Percentiles rank a stretch among this genome's conserved stretches.
These are phyloP conservation scores for Rhynchotus rufescens DNA, from an alignment of 2,797 vertebrate species.

Conservation along the genomic window DNA sequence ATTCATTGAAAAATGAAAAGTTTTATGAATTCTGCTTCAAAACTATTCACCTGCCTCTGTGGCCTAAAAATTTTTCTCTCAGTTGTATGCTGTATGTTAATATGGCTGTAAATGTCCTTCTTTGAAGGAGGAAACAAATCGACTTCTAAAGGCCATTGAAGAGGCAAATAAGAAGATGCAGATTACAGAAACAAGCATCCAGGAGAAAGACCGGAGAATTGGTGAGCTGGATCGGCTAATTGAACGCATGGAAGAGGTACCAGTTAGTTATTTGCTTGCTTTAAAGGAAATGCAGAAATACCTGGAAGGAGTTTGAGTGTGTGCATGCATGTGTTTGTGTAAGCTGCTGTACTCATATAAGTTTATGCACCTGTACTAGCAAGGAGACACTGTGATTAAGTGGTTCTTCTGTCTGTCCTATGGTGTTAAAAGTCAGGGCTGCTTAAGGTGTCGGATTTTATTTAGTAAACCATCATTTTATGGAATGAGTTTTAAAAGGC, in stretches of 20 bases:
- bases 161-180: conserved; percentile 90
- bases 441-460: neutral
- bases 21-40: neutral
- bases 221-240: conserved; percentile 91
- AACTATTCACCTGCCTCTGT: neutral
- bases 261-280: neutral
- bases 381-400: neutral
- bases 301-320: neutral
- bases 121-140: conserved; percentile 89
- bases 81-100: neutral
- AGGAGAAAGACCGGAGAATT: conserved; percentile 92
- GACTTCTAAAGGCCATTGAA: conserved; percentile 90
- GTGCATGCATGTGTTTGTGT: no score
- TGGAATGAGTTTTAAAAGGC: neutral
- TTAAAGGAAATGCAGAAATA: neutral
- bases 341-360: neutral
- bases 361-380: neutral
- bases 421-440: neutral
- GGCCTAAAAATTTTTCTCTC: neutral
- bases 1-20: neutral
- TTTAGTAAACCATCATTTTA: neutral
- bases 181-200: conserved; percentile 87
- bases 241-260: conserved; percentile 91
- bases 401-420: neutral
- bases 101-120: neutral